phyloP scores from a whole-genome alignment of 2,113 vertebrate genomes.

The Euleptes europaea region DNA sequence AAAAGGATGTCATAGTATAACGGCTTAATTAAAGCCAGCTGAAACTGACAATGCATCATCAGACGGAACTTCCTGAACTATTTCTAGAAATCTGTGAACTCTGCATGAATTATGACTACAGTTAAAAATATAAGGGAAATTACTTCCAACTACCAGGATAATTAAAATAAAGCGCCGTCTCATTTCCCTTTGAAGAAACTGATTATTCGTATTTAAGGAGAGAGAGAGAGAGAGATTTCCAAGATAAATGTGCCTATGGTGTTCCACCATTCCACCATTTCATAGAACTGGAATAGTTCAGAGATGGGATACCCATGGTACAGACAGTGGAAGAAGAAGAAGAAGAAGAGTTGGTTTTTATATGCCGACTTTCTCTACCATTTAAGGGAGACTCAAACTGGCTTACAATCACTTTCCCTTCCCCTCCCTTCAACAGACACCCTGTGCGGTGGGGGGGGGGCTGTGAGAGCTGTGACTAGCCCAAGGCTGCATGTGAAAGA shows the following conservation, averaged over 20 bases:
- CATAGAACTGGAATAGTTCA: neutral
- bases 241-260: neutral
- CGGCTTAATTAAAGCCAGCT: constrained; percentile 39
- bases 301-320: neutral
- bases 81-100: constrained; percentile 39
- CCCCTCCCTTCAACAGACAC: no score
- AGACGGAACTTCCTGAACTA: constrained; percentile 36
- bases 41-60: constrained; percentile 31
- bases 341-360: no score
- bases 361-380: no score
- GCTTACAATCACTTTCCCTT: no score
- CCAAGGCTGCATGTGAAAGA: no score
- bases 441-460: no score
- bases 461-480: no score
- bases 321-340: neutral
- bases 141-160: constrained; percentile 38
- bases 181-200: constrained; percentile 40
- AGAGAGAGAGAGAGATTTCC: neutral
- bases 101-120: constrained; percentile 37
- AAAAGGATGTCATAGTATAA: constrained; percentile 15
- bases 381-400: no score
- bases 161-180: constrained; percentile 55
- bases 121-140: constrained; percentile 51
- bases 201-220: constrained; percentile 22
- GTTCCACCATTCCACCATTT: neutral